phyloP scores from a whole-genome alignment of 2,888 invertebrate genomes.

The Ochropleura plecta region DNA sequence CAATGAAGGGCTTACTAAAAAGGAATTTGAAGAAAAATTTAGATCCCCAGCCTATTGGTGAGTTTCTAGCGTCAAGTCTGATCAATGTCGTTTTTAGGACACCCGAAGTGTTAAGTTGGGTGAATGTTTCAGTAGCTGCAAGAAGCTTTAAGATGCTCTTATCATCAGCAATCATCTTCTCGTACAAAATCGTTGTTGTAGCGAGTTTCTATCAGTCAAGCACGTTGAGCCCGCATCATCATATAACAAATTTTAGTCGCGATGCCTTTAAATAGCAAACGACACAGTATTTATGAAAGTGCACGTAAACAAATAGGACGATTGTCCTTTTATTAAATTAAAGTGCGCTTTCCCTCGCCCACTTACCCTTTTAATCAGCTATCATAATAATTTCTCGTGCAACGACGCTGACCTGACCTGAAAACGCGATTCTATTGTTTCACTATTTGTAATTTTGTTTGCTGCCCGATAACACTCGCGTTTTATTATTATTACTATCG shows the following conservation, averaged over 20 bases:
- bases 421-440: slow-evolving; percentile 64
- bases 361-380: slow-evolving; percentile 77
- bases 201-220: slow-evolving; percentile 11
- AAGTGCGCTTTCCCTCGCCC: slow-evolving; percentile 79
- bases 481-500: slow-evolving; percentile 12
- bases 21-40: slow-evolving; percentile 77
- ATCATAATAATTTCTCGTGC: slow-evolving; percentile 63
- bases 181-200: slow-evolving; percentile 11
- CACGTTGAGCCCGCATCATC: slow-evolving; percentile 32
- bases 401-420: slow-evolving; percentile 70
- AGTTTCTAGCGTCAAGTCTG: slow-evolving; percentile 4
- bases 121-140: background rate
- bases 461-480: slow-evolving; percentile 18
- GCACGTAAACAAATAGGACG: slow-evolving; percentile 66
- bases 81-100: background rate
- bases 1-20: slow-evolving; percentile 75
- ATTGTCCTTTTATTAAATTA: slow-evolving; percentile 76
- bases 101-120: background rate
- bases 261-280: slow-evolving; percentile 59
- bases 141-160: background rate
- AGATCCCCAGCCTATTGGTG: slow-evolving; percentile 76
- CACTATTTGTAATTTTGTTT: slow-evolving; percentile 30
- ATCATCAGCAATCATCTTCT: background rate
- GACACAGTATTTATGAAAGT: slow-evolving; percentile 75
- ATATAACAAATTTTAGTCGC: slow-evolving; percentile 38